Base-by-base conservation (phyloP, 2,113 vertebrate species). In the Eidolon helvum region DNA sequence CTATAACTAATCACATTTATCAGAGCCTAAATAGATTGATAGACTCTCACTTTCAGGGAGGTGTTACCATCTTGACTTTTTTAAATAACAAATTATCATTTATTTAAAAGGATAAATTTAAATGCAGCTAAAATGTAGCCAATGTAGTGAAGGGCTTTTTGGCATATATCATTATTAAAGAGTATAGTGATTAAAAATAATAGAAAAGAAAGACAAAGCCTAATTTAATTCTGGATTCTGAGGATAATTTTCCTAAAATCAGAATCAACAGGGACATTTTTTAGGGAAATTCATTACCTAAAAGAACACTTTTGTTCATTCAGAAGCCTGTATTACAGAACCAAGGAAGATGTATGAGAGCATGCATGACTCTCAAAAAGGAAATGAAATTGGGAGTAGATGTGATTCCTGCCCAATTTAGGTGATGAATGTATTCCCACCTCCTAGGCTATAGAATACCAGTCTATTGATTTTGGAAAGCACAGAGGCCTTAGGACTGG, bases 151-250 rank as follows among this genome's bases (percentile, higher is more conserved):
- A 82, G 59, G n/a, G 2, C 21, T 89, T 87, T 89, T 74, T 43
- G 50, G 57, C 38, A 55, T 93, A 7, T 71, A 48, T 74, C 50
- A 48, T 71, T 69, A 96, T 82, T 96, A 61, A 79, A 95, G 80
- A 94, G 90, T 88, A 10, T 30, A 38, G 10, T 93, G 43, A 90
- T 77, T 95, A 61, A 96, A 97, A 96, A 95, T 43, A 95, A 91
- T 59, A 16, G 48, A 75, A 68, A 95, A 94, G 85, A 95, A 95
- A 93, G 45, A 96, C 7, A 66, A 90, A 71, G 22, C 40, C 38
- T 93, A 86, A 94, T 90, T 96, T 71, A 94, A 30, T 86, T 97
- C 61, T 79, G 22, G 61, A 94, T 97, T 96, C 94, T 96, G 87
- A 92, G 45, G 45, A 93, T n/a, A 90, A 53, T 15, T 96, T 97